Evolutionary conservation across 2,797 vertebrate genomes (phyloP).

Genomic region (Xiphophorus birchmanni): DNA sequence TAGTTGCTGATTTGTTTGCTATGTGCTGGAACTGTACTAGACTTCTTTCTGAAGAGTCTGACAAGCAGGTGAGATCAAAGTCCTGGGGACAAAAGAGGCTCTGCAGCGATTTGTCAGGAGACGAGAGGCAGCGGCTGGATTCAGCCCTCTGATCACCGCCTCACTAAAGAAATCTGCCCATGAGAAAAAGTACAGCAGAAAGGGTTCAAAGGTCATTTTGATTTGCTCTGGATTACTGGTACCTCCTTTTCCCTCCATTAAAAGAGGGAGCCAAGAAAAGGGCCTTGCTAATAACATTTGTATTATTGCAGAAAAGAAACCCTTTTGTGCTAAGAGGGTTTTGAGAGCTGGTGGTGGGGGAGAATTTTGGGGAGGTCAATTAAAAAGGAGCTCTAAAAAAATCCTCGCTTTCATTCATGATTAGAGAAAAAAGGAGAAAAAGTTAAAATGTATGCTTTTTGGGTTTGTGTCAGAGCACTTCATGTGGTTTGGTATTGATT

Average conservation of each 20-base stretch:
- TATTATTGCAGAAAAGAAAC: constrained; percentile 78
- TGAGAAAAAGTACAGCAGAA: constrained; percentile 90
- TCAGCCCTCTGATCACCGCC: constrained; percentile 86
- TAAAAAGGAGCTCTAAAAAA: constrained; percentile 78
- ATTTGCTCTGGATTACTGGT: constrained; percentile 89
- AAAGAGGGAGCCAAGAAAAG: constrained; percentile 74
- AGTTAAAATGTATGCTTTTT: constrained; percentile 71
- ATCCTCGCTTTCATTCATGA: constrained; percentile 82
- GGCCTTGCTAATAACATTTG: constrained; percentile 86
- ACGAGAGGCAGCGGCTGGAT: constrained; percentile 88
- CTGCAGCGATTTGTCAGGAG: constrained; percentile 92
- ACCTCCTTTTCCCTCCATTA: constrained; percentile 74
- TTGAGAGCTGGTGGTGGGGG: constrained; percentile 48
- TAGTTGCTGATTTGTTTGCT: constrained; percentile 90
- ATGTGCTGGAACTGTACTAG: constrained; percentile 88
- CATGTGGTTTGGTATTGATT: constrained; percentile 44
- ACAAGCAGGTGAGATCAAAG: constrained; percentile 98
- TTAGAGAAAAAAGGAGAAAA: constrained; percentile 47
- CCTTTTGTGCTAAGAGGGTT: constrained; percentile 81
- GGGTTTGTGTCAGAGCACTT: constrained; percentile 54
- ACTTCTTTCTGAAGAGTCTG: constrained; percentile 85
- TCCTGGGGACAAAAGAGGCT: constrained; percentile 89
- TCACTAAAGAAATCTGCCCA: constrained; percentile 87
- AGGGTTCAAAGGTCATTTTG: constrained; percentile 93
- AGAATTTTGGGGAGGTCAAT: constrained; percentile 73